Evolutionary conservation across 2,113 vertebrate species (phyloP).

Genomic region (Dendropsophus ebraccatus): DNA sequence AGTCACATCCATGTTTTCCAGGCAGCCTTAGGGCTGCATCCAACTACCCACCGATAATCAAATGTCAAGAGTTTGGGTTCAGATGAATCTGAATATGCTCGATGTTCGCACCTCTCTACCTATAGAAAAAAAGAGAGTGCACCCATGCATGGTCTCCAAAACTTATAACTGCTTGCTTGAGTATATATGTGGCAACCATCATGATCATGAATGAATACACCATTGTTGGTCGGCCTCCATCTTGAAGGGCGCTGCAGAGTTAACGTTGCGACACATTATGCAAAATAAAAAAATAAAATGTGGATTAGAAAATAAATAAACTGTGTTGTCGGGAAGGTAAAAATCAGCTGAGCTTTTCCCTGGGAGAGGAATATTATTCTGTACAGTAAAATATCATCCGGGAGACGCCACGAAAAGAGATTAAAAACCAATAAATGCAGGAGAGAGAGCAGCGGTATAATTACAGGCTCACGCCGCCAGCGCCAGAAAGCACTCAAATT

Average conservation of each 20-base stretch:
- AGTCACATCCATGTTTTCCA: no score
- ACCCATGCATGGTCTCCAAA: no score
- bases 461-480: constrained; percentile 79
- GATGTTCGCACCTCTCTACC: no score
- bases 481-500: constrained; percentile 82
- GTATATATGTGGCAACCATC: no score
- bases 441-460: constrained; percentile 77
- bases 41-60: no score
- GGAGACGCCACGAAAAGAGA: constrained; percentile 74
- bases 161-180: no score
- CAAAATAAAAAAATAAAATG: constrained; percentile 20
- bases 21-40: no score
- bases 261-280: not conserved
- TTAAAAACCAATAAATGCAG: constrained; percentile 86
- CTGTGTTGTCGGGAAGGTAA: constrained; percentile 22
- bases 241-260: not conserved
- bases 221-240: not conserved
- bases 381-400: constrained; percentile 70
- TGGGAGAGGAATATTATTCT: constrained; percentile 55
- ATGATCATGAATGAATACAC: no score
- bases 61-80: no score
- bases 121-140: no score
- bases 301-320: constrained; percentile 42
- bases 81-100: no score
- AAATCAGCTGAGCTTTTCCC: constrained; percentile 53